Conservation (phyloP, 2,113 vertebrate genomes). For the Cyphomyrus discorhynchus region DNA sequence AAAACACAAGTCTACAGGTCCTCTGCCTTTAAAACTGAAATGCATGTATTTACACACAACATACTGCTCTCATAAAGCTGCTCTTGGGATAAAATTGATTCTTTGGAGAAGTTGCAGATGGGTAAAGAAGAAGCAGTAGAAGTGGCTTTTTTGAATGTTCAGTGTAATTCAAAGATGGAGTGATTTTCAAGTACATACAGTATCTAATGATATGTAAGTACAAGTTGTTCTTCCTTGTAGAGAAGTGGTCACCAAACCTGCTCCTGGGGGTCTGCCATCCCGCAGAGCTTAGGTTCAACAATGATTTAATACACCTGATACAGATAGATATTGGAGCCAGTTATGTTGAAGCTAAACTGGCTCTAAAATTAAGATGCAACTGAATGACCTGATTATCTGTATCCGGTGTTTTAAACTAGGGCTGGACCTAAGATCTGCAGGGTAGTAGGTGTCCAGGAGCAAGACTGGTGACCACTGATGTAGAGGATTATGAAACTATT, state of each 20-base stretch:
- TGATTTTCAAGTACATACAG: not conserved
- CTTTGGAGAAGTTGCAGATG: not conserved
- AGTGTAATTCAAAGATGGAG: not conserved
- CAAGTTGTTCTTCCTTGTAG: not conserved
- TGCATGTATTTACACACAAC: not conserved
- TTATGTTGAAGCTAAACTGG: not conserved
- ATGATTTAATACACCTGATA: not conserved
- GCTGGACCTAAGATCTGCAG: not conserved
- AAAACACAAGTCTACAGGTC: not conserved
- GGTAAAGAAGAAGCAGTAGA: not conserved
- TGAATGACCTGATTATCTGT: not conserved
- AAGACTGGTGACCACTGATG: not conserved
- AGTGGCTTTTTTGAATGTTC: not conserved
- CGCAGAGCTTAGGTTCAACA: not conserved
- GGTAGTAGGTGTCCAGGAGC: not conserved
- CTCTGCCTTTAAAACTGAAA: not conserved
- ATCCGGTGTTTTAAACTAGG: not conserved
- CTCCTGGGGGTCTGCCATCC: not conserved
- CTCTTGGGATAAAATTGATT: not conserved
- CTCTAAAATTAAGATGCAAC: not conserved
- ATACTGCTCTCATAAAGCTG: not conserved
- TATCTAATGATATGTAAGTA: not conserved
- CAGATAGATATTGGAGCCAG: not conserved
- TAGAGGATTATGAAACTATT: not conserved
- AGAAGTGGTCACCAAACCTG: not conserved